Evolutionary conservation across 2,888 invertebrate species (phyloP).

Genomic region (Ophion slaviceki): DNA sequence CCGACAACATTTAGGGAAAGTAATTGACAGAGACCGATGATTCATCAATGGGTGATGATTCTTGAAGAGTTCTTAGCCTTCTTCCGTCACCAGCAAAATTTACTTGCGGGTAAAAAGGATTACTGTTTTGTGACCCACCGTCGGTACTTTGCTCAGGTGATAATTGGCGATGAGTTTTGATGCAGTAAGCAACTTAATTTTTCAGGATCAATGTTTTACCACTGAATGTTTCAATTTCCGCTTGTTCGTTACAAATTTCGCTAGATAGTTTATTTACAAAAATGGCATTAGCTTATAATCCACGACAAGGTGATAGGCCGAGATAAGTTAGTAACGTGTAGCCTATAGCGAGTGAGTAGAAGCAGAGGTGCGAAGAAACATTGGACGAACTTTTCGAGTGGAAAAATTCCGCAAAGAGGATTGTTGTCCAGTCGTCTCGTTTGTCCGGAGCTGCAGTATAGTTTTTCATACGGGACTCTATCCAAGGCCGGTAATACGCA

Average conservation of each 20-base stretch:
- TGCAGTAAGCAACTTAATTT: too few relatives aligned
- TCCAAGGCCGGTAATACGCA: constrained; percentile 73
- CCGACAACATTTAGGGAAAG: too few relatives aligned
- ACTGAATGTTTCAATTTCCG: too few relatives aligned
- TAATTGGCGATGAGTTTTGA: too few relatives aligned
- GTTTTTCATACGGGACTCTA: constrained; percentile 60
- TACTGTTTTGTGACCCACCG: too few relatives aligned
- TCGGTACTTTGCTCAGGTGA: too few relatives aligned
- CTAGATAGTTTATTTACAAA: constrained; percentile 5
- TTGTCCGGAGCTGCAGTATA: constrained; percentile 9
- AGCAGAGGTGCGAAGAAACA: not conserved
- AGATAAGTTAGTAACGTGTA: constrained; percentile 20
- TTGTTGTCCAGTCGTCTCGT: not conserved
- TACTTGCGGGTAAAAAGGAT: too few relatives aligned
- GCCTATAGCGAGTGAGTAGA: not conserved
- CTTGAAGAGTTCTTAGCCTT: too few relatives aligned
- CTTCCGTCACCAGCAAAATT: too few relatives aligned
- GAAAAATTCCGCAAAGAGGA: not conserved
- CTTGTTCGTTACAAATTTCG: not conserved
- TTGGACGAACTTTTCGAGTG: constrained; percentile 3
- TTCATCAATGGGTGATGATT: too few relatives aligned
- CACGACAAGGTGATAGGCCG: not conserved
- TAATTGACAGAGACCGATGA: too few relatives aligned
- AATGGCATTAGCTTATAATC: constrained; percentile 10
- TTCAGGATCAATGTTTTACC: too few relatives aligned